Conservation (phyloP, 2,888 invertebrate species). For the Leptodirus hochenwartii region DNA sequence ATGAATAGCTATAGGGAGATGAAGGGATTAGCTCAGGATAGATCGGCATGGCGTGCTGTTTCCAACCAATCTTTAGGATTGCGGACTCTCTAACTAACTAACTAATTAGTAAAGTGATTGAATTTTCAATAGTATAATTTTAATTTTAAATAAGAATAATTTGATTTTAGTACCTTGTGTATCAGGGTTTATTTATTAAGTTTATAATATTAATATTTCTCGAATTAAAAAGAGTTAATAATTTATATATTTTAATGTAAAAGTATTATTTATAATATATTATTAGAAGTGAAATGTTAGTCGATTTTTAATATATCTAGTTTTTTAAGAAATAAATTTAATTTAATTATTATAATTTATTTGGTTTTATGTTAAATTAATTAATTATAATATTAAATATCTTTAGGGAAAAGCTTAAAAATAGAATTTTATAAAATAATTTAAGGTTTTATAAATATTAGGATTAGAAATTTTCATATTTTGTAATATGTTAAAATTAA, state of each 20-base stretch:
- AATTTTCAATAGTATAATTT: slow-evolving; percentile 30
- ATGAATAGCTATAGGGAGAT: no score
- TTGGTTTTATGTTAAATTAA: slow-evolving; percentile 19
- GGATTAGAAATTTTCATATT: slow-evolving; percentile 37
- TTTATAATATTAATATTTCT: slow-evolving; percentile 28
- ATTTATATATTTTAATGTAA: slow-evolving; percentile 36
- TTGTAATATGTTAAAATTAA: slow-evolving; percentile 27
- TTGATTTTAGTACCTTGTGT: slow-evolving; percentile 50
- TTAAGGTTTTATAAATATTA: slow-evolving; percentile 29
- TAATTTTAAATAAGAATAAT: slow-evolving; percentile 31
- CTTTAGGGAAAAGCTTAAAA: slow-evolving; percentile 41
- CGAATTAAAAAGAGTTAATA: slow-evolving; percentile 45
- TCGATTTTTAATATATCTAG: slow-evolving; percentile 48
- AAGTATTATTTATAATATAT: slow-evolving; percentile 41
- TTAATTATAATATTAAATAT: slow-evolving; percentile 25
- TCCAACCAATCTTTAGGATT: no score
- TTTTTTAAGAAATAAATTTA: slow-evolving; percentile 45
- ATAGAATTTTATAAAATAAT: slow-evolving; percentile 33
- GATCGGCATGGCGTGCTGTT: no score
- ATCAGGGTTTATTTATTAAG: slow-evolving; percentile 46
- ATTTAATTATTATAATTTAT: slow-evolving; percentile 25
- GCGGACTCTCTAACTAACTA: no score
- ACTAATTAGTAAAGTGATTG: slow-evolving; percentile 38
- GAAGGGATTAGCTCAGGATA: no score
- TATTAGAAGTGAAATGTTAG: slow-evolving; percentile 45